A percentile compares a stretch with the other conserved stretches of the same genome.
These are phyloP conservation scores for Asobara japonica DNA, from an alignment of 1,140 invertebrate genomes.

Conservation along the genomic window DNA sequence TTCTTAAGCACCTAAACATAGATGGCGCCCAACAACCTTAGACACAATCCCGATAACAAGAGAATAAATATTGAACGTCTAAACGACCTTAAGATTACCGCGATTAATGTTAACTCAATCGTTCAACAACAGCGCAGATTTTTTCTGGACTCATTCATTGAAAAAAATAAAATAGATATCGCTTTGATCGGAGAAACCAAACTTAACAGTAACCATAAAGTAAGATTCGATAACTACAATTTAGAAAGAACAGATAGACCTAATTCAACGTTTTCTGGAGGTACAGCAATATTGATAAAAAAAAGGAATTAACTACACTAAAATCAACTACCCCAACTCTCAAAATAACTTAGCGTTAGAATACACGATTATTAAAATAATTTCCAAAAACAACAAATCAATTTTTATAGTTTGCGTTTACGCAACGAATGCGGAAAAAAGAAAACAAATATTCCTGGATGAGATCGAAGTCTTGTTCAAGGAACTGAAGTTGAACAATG, in stretches of 20 bases:
- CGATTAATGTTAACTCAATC: conserved; percentile 27
- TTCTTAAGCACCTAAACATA: background rate
- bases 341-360: background rate
- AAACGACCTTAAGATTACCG: background rate
- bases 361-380: conserved; percentile 52
- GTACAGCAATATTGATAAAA: conserved; percentile 25
- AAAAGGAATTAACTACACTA: background rate
- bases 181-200: conserved; percentile 21
- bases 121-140: background rate
- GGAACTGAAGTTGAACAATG: background rate
- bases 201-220: conserved; percentile 19
- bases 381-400: background rate
- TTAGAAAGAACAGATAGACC: conserved; percentile 23
- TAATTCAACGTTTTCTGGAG: conserved; percentile 22
- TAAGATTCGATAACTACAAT: conserved; percentile 12
- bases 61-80: background rate
- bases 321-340: background rate
- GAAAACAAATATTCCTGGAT: background rate
- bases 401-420: background rate
- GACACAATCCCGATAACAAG: background rate
- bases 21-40: background rate
- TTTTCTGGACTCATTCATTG: background rate
- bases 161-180: conserved; percentile 21
- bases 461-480: background rate
- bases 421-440: background rate